These are phyloP conservation scores for Varanus salvator DNA, from an alignment of 2,113 vertebrate genomes.

Conservation along the genomic window DNA sequence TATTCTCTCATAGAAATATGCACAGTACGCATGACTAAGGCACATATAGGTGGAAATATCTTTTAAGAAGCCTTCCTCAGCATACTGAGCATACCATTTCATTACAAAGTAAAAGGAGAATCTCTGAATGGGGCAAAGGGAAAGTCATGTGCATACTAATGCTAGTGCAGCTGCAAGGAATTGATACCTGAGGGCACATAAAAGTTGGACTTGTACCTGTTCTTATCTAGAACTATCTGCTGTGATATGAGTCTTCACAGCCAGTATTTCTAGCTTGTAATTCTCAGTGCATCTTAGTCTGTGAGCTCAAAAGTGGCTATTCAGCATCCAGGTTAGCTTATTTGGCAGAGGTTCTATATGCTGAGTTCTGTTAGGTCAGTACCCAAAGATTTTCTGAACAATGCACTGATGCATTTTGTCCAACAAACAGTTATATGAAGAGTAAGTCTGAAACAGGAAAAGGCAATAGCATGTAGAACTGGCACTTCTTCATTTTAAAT, in stretches of 20 bases:
- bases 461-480: neutral
- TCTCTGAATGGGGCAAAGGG: neutral
- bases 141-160: neutral
- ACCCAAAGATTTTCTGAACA: neutral
- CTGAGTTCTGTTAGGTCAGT: neutral
- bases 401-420: neutral
- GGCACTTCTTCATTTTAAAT: neutral
- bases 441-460: neutral
- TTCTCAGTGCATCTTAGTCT: neutral
- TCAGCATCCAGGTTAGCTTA: neutral
- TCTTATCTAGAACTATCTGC: neutral
- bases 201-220: neutral
- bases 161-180: neutral
- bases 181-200: neutral
- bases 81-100: no score
- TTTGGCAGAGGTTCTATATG: neutral
- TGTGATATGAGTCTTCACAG: neutral
- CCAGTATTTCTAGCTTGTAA: neutral
- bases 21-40: neutral
- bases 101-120: neutral
- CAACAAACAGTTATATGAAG: neutral
- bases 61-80: neutral
- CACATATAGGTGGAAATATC: neutral
- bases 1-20: neutral
- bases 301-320: neutral